Evolutionary conservation across 1,140 invertebrate species (phyloP), one percentile per base, ranked within the genome.

Genomic region (Bombus picipes): DNA sequence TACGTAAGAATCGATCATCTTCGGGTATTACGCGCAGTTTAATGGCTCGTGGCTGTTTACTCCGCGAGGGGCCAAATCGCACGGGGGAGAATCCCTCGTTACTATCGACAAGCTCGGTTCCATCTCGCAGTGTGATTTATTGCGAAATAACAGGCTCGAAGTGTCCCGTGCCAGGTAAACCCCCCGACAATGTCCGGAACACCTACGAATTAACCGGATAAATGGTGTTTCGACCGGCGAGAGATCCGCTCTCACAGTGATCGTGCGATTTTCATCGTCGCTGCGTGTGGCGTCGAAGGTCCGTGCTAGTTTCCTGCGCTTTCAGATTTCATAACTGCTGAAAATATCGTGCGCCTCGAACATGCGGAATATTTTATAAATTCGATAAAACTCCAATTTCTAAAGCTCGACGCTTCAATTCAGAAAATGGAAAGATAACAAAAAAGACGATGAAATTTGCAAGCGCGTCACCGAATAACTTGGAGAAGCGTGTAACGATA

Each of bases 71-170:
- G 39, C 12, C 37, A 72, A 85, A 70, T 81, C 39, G 86, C 75
- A 43, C 66, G 32, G 66, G 85, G 57, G 53, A 39, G 79, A 82
- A 62, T 78, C 83, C 57, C 77, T 89, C 80, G 88, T 86, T 89
- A 87, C 85, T 87, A 89, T 89, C 80, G 88, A 87, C 76, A 78
- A 76, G 81, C 62, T 68, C 70, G 72, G 73, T 87, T 81, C 79
- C 86, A 88, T 87, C 81, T 89, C 65, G 62, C 53, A 68, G 77
- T 74, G 86, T 92, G 92, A 93, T 93, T 93, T 93, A 93, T 92
- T 88, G 83, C 89, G 77, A 91, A 94, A 91, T 92, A 93, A 93
- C 91, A 90, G 90, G 91, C 90, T 81, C 71, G 77, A 89, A 89
- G 81, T 93, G 85, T 86, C 83, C 78, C 79, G 81, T 83, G 87